A percentile compares a stretch with the other conserved stretches of the same genome.
phyloP scores from a whole-genome alignment of 92 coral and sea anemone species.

The Palythoa grandiflora region DNA sequence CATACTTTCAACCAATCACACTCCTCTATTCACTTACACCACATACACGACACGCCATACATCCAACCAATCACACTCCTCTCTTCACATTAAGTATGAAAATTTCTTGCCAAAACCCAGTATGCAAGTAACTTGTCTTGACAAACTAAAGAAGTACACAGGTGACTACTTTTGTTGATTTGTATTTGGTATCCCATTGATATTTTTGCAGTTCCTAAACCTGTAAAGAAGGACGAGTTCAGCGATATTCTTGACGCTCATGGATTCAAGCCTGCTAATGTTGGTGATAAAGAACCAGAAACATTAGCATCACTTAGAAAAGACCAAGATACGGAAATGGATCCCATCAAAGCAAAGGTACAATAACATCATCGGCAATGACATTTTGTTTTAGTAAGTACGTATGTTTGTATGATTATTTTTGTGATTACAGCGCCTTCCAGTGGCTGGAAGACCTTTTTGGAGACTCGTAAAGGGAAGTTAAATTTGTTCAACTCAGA shows the following conservation, averaged over 20 bases:
- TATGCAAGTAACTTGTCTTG: too few species aligned
- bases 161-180: background rate
- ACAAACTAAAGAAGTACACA: too few species aligned
- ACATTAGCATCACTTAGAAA: slow-evolving; percentile 74
- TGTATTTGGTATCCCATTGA: background rate
- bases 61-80: too few species aligned
- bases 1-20: too few species aligned
- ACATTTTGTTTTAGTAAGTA: background rate
- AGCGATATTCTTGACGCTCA: slow-evolving; percentile 96
- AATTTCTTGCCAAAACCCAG: too few species aligned
- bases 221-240: slow-evolving; percentile 88
- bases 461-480: background rate
- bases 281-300: slow-evolving; percentile 70
- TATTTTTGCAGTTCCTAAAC: slow-evolving; percentile 78
- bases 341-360: slow-evolving; percentile 96
- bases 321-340: slow-evolving; percentile 75
- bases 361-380: background rate
- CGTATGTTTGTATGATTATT: too few species aligned
- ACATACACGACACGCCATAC: too few species aligned
- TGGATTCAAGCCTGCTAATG: slow-evolving; percentile 84
- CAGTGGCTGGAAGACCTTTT: too few species aligned
- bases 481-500: background rate
- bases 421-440: too few species aligned
- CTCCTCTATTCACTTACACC: too few species aligned
- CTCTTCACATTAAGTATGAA: too few species aligned